These are phyloP conservation scores for Cebus imitator DNA, from an alignment of 2,113 vertebrate species.

Conservation along the genomic window DNA sequence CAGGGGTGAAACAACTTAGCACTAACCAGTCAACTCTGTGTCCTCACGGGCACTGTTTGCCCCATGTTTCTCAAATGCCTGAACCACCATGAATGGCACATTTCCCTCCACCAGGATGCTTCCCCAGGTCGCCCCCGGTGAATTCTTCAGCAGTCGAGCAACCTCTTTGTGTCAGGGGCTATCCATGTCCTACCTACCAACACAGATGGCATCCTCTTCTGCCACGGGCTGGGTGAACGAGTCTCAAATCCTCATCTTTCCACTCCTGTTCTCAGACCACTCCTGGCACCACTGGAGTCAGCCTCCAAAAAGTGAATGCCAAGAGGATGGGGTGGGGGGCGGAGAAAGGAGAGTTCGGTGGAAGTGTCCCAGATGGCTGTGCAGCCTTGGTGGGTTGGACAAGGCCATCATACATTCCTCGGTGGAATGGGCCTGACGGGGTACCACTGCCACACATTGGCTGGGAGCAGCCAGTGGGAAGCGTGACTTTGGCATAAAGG, in stretches of 20 bases:
- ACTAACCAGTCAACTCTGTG: accelerated
- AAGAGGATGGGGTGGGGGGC: background rate
- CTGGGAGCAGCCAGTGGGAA: background rate
- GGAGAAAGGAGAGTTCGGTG: background rate
- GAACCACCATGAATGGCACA: accelerated
- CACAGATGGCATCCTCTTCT: too few species aligned
- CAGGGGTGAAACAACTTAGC: too few species aligned
- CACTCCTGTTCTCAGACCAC: background rate
- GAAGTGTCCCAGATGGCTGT: accelerated
- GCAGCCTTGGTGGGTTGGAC: accelerated
- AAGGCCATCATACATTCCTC: too few species aligned
- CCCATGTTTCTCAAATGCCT: background rate
- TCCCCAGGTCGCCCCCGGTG: too few species aligned
- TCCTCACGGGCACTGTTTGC: background rate
- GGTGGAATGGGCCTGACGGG: too few species aligned
- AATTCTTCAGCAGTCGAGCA: background rate
- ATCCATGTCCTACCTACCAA: background rate
- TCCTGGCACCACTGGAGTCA: background rate
- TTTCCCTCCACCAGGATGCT: background rate
- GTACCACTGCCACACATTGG: accelerated
- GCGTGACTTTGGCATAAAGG: background rate
- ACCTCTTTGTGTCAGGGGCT: too few species aligned
- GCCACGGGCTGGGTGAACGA: background rate
- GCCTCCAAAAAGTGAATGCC: background rate
- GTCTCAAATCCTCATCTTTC: too few species aligned